Evolutionary conservation across 2,113 vertebrate species (phyloP), one percentile per base, ranked within the genome.

Genomic region (Zosterops lateralis): DNA sequence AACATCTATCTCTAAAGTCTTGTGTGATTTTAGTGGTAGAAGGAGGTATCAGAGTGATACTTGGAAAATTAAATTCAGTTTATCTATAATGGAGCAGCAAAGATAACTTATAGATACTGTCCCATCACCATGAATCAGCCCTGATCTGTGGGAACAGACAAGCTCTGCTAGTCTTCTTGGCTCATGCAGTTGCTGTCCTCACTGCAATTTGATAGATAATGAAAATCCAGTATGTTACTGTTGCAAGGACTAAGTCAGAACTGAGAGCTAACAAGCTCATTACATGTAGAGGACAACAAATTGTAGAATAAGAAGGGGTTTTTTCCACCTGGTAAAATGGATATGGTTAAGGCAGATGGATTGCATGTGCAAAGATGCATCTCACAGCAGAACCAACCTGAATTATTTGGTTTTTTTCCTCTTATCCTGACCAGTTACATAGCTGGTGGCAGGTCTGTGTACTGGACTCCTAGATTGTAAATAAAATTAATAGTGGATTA

Each of bases 61-160:
- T 38, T 50, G 29, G 28, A 82, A 87, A 91, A 87, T 57, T 8
- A 89, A 81, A 79, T 81, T 87, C 31, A 36, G 7, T 75, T 67
- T 71, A 73, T 62, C 22, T 80, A 22, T 56, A 90, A 74, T 9
- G 22, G 13, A 81, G 14, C 21, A 86, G 40, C 18, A 90, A 61
- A 80, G 12, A n/a, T 54, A 71, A 70, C 32, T 70, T 50, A n/a
- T 1, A 73, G 2, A 32, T 67, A 21, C 11, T 64, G 9, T 38
- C 26, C 31, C 36, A 51, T 31, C 42, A 65, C 9, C 26, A 20
- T 34, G 18, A 68, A 12, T 94, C 72, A 72, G 25, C 32, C 48
- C 16, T 62, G 45, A 53, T 74, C 31, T 53, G 36, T 54, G 66
- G 45, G 28, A 91, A 53, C 13, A 44, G 12, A 60, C 3, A 66